Percentiles rank a stretch among this genome's conserved stretches.
phyloP scores from a whole-genome alignment of 2,888 invertebrate species.

The Stenotaenia linearis region DNA sequence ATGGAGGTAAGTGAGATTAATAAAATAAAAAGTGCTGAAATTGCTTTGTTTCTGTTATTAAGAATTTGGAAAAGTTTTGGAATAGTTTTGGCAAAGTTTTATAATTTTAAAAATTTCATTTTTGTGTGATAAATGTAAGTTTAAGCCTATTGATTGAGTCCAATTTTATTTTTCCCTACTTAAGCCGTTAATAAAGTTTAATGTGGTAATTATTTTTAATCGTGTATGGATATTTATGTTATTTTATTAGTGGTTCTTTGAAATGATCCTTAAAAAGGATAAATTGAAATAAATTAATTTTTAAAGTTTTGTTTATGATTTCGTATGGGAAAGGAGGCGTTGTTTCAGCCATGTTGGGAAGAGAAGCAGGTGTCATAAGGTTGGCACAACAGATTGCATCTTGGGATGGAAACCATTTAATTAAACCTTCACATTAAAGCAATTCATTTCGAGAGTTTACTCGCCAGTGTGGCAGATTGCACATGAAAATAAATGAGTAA shows the following conservation, averaged over 20 bases:
- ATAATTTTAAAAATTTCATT: too few relatives aligned
- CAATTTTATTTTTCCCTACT: neutral
- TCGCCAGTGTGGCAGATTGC: neutral
- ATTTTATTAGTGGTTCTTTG: neutral
- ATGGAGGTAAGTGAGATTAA: neutral
- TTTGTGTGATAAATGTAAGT: too few relatives aligned
- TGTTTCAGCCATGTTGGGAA: neutral
- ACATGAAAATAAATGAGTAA: neutral
- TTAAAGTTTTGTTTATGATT: too few relatives aligned
- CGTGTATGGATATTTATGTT: neutral
- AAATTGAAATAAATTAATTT: too few relatives aligned
- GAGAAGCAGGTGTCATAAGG: neutral
- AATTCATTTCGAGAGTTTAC: slow-evolving; percentile 24
- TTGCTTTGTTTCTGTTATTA: neutral
- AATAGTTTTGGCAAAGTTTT: neutral
- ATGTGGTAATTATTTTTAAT: neutral
- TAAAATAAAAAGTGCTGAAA: neutral
- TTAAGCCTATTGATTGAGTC: neutral
- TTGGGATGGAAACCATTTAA: slow-evolving; percentile 21
- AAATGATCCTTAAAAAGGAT: too few relatives aligned
- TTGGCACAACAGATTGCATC: neutral
- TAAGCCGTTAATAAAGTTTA: neutral
- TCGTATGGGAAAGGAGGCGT: too few relatives aligned
- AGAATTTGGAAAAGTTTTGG: neutral
- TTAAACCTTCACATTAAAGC: slow-evolving; percentile 29